Conservation (phyloP, 2,797 vertebrate genomes). For the Clarias pachynema region DNA sequence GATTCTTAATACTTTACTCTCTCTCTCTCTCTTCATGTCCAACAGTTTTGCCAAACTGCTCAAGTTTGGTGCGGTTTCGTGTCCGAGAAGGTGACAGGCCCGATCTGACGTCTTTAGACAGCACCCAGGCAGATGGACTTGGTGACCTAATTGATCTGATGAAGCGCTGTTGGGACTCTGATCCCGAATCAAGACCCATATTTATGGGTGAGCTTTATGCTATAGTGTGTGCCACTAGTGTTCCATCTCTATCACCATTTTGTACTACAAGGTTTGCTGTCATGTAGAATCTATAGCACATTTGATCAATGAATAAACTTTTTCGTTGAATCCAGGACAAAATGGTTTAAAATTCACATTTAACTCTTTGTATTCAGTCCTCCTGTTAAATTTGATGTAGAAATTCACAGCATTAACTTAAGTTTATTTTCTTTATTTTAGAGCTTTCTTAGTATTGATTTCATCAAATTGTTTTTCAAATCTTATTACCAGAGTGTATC, state of each 20-base stretch:
- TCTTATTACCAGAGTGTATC: constrained; percentile 63
- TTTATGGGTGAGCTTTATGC: constrained; percentile 61
- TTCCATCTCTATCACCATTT: not conserved
- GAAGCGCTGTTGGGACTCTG: constrained; percentile 64
- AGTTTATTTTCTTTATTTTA: not conserved
- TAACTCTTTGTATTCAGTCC: not conserved
- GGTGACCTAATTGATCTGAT: constrained; percentile 62
- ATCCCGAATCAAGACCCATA: constrained; percentile 51
- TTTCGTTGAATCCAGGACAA: too few species aligned
- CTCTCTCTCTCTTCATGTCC: not conserved
- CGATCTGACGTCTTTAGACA: constrained; percentile 50
- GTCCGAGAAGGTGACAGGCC: constrained; percentile 72
- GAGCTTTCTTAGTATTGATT: not conserved
- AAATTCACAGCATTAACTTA: not conserved
- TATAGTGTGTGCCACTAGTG: not conserved
- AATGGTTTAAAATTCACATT: not conserved
- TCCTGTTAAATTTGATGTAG: not conserved
- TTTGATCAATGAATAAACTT: not conserved
- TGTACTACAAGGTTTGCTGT: not conserved
- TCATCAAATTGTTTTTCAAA: not conserved
- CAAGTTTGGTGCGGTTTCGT: constrained; percentile 64
- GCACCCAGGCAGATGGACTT: constrained; percentile 38
- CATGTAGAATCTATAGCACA: not conserved
- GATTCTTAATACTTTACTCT: not conserved
- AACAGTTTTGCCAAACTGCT: constrained; percentile 39